These are phyloP conservation scores for Dicyema japonicum DNA, from an alignment of 1,140 invertebrate genomes.

Conservation along the genomic window DNA sequence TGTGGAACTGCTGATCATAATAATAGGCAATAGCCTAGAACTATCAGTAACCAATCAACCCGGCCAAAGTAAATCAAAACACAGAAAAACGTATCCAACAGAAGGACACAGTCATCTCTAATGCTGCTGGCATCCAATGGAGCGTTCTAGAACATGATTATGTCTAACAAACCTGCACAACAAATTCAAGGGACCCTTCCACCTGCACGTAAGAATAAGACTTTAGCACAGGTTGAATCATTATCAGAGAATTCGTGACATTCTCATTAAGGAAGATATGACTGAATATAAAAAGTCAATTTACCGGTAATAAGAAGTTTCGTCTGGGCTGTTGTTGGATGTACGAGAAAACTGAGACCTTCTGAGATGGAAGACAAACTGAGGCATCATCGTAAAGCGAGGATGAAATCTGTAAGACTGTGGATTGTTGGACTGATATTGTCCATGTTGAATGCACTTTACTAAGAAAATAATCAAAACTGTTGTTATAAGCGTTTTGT, in stretches of 20 bases:
- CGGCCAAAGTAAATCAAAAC: conserved; percentile 94
- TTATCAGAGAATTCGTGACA: conserved; percentile 74
- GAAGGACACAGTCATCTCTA: conserved; percentile 66
- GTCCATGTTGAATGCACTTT: conserved; percentile 90
- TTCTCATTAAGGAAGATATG: conserved; percentile 40
- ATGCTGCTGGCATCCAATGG: conserved; percentile 82
- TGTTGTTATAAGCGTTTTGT: conserved; percentile 2
- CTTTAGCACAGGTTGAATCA: conserved; percentile 95
- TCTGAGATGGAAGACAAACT: conserved; percentile 95
- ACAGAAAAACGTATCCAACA: conserved; percentile 99
- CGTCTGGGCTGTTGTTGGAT: conserved; percentile 99
- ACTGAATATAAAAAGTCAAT: conserved; percentile 2
- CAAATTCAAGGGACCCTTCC: conserved; percentile 48
- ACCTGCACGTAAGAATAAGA: conserved; percentile 97
- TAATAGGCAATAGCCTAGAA: conserved; percentile 4
- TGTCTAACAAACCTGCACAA: conserved; percentile 3
- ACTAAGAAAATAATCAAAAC: conserved; percentile 15
- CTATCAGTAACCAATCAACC: conserved; percentile 33
- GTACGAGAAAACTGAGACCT: conserved; percentile 97
- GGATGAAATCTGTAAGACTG: conserved; percentile 70
- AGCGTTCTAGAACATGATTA: conserved; percentile 22
- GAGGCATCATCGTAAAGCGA: conserved; percentile 85
- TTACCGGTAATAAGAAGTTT: conserved; percentile 85
- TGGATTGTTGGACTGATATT: conserved; percentile 82
- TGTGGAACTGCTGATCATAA: neutral